phyloP scores from a whole-genome alignment of 1,140 invertebrate genomes.

The Leptopilina boulardi region DNA sequence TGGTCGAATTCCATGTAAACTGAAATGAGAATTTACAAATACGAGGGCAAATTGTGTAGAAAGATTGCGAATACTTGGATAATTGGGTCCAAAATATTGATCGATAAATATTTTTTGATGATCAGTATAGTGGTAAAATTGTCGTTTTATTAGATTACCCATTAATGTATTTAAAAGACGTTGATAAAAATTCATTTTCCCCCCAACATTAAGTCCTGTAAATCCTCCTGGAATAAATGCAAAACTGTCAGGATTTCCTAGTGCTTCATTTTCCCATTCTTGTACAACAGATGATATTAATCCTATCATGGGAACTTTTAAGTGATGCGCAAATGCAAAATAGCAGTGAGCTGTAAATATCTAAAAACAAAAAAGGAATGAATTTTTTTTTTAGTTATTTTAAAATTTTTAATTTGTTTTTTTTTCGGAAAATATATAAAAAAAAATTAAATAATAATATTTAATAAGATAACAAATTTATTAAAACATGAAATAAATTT shows the following conservation, averaged over 20 bases:
- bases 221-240: slow-evolving; percentile 75
- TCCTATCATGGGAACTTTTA: slow-evolving; percentile 78
- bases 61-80: slow-evolving; percentile 66
- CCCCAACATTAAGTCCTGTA: slow-evolving; percentile 58
- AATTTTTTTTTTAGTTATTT: neutral
- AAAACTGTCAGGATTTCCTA: slow-evolving; percentile 78
- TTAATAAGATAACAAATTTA: no score
- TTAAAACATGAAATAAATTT: no score
- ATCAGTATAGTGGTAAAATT: slow-evolving; percentile 46
- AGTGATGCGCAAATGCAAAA: slow-evolving; percentile 76
- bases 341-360: slow-evolving; percentile 69
- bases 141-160: neutral
- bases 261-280: slow-evolving; percentile 77
- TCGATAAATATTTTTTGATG: slow-evolving; percentile 55
- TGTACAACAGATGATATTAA: slow-evolving; percentile 77
- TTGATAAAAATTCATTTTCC: slow-evolving; percentile 80
- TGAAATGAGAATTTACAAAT: slow-evolving; percentile 78
- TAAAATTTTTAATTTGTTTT: no score
- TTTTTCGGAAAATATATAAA: no score
- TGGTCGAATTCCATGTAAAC: slow-evolving; percentile 73
- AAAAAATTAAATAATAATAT: no score
- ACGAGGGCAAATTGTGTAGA: slow-evolving; percentile 73
- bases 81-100: slow-evolving; percentile 69
- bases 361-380: slow-evolving; percentile 49
- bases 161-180: slow-evolving; percentile 67